Evolutionary conservation across 2,888 invertebrate genomes (phyloP).

Genomic region (Brenthis ino): DNA sequence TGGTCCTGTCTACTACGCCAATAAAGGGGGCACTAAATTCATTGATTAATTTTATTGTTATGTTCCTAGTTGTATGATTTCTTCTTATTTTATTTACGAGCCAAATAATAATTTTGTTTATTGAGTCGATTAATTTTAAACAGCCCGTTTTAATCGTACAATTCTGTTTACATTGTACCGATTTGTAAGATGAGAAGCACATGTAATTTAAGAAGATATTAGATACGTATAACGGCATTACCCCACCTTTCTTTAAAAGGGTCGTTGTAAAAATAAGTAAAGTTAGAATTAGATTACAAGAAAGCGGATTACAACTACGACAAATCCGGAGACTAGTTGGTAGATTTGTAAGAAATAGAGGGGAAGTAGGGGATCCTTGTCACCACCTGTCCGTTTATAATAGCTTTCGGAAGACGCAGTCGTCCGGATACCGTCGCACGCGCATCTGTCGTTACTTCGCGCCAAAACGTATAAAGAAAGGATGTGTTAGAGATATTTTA

Average conservation of each 20-base stretch:
- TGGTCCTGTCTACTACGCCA: slow-evolving; percentile 38
- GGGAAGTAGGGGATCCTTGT: slow-evolving; percentile 74
- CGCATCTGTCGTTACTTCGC: slow-evolving; percentile 73
- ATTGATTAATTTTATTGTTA: slow-evolving; percentile 31
- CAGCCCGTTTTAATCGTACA: neutral
- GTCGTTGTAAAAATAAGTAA: slow-evolving; percentile 37
- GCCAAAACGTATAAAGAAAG: slow-evolving; percentile 53
- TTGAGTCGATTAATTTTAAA: neutral
- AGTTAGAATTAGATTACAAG: slow-evolving; percentile 34
- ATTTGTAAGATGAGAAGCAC: slow-evolving; percentile 27
- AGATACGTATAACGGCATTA: slow-evolving; percentile 34
- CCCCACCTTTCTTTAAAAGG: slow-evolving; percentile 34
- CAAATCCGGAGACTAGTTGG: slow-evolving; percentile 50
- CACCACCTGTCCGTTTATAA: slow-evolving; percentile 76
- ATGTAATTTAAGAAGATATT: slow-evolving; percentile 33
- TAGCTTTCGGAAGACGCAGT: slow-evolving; percentile 75
- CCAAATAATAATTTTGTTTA: no score
- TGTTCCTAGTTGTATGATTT: neutral
- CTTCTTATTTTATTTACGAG: neutral
- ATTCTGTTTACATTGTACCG: slow-evolving; percentile 8
- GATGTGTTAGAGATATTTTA: slow-evolving; percentile 13
- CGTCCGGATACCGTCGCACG: slow-evolving; percentile 59
- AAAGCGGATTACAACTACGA: slow-evolving; percentile 38
- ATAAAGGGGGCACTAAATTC: slow-evolving; percentile 33
- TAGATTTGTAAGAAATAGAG: slow-evolving; percentile 48